Base-by-base conservation (phyloP, 30 jellyfish, hydroid and myxozoan genomes). In the Cassiopea andromeda region DNA sequence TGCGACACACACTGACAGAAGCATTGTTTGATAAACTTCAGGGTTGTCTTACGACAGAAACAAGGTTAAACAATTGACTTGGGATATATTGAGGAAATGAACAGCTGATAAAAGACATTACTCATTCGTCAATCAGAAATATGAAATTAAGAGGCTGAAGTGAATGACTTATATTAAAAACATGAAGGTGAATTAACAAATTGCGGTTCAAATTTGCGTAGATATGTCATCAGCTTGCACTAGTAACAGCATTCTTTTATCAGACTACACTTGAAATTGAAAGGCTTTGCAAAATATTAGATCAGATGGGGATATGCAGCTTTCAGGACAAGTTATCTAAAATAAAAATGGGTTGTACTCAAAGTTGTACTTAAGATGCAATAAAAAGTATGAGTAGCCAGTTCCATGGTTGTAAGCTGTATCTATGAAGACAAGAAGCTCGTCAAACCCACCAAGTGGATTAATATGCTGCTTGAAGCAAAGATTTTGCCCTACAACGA, bases 301-400 rank as follows among this genome's bases (percentile, higher is more conserved):
- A 19, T 70, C 79, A 70, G 79, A 70, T 70, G 75, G 18, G 50
- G 19, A 54, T 18, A 76, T 54, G 64, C 64, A 54, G 64, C 64
- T 54, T 6, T 3, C 10, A 54, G 7, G 64, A 10, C 7, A 54
- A 54, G 64, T 6, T 6, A 10, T 54, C 12, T 54, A 54, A 10
- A 0, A 10, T 10, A 54, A 54, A 54, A 54, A 10, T 54, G 64
- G 12, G 12, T 27, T 27, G 38, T 27, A 27, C 38, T 27, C 38
- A 27, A 27, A 27, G 38, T 27, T 27, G 38, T 27, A 27, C 38
- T 27, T 27, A 27, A 27, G 38, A 27, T 27, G 38, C 38, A 27
- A 27, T 27, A 27, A 27, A 27, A 27, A 27, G 38, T 27, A 27
- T 27, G 38, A 27, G 38, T 27, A 27, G 38, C 38, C 38, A 27